These are phyloP conservation scores for Speoplatyrhinus poulsoni DNA, from an alignment of 2,113 vertebrate species.

Conservation along the genomic window DNA sequence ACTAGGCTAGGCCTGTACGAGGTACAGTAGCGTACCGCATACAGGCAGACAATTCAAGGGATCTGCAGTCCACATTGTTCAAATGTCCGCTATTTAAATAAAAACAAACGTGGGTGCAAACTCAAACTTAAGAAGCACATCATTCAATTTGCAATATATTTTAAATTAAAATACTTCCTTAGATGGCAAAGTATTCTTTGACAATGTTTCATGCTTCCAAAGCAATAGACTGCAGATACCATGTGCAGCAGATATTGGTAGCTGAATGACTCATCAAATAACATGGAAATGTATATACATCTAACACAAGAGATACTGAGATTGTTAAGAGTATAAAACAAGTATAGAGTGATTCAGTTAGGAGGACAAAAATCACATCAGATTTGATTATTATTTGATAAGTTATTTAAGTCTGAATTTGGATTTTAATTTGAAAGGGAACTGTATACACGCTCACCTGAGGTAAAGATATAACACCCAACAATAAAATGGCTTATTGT, in stretches of 20 bases:
- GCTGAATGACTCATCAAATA: background rate
- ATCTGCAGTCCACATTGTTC: background rate
- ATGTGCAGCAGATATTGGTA: background rate
- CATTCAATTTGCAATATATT: background rate
- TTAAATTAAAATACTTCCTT: background rate
- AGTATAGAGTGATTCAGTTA: background rate
- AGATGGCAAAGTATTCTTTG: background rate
- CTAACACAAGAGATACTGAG: no score
- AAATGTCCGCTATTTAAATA: no score
- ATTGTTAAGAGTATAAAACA: background rate
- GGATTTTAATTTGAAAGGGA: background rate
- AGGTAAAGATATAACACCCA: constrained; percentile 29
- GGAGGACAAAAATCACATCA: background rate
- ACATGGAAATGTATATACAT: background rate
- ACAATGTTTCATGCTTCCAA: background rate
- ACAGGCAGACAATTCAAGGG: background rate
- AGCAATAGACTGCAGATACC: constrained; percentile 1
- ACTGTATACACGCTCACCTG: constrained; percentile 56
- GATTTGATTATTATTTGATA: no score
- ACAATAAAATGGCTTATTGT: constrained; percentile 29
- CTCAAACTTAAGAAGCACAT: no score
- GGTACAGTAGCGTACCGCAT: no score
- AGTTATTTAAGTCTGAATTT: no score
- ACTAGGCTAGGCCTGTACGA: background rate
- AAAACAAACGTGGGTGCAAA: no score